Base-by-base conservation (phyloP, 2,797 vertebrate species). In the Liasis olivaceus region DNA sequence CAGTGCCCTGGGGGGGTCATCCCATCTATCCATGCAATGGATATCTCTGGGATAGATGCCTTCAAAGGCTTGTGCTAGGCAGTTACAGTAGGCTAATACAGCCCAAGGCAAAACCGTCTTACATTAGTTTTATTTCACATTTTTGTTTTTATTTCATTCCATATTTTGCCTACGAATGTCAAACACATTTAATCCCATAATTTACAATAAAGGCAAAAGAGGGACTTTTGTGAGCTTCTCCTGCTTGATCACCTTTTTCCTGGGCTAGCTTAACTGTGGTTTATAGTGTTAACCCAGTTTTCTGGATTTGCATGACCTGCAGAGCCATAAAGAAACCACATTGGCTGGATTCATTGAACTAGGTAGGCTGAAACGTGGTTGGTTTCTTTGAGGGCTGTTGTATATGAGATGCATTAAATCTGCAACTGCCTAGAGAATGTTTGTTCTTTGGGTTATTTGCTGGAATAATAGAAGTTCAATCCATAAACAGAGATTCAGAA, bases 121-220 rank as follows among this genome's bases (percentile, higher is more conserved):
- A 22, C 31, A 77, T 77, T 42, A 42, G 22, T 42, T 42, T 56
- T 72, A 51, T 85, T 60, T 62, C 54, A n/a, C 13, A 26, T 84
- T 89, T 84, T 89, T 14, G 42, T 93, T 91, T 92, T 90, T 88
- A 63, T 6, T 69, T 24, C 90, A 91, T 77, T 92, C 91, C 12
- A 85, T 69, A 85, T 59, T 85, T 85, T 36, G 13, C 62, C 51
- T 59, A 56, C 14, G 13, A 51, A 84, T 63, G 20, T 24, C 42
- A 85, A 63, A 4, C 24, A 9, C 12, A 69, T 69, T 85, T 36
- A 85, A 28, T 28, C 54, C n/a, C 22, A 17, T 69, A 26, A n/a
- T 63, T 42, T 58, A 81, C 62, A 31, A 85, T 26, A 47, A 17
- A 14, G 31, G 54, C 5, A 1, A 22, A 36, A 69, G 2, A 5